Percentiles rank a stretch among this genome's conserved stretches.
Conservation (phyloP, 2,888 invertebrate species). For the Nowickia ferox region DNA sequence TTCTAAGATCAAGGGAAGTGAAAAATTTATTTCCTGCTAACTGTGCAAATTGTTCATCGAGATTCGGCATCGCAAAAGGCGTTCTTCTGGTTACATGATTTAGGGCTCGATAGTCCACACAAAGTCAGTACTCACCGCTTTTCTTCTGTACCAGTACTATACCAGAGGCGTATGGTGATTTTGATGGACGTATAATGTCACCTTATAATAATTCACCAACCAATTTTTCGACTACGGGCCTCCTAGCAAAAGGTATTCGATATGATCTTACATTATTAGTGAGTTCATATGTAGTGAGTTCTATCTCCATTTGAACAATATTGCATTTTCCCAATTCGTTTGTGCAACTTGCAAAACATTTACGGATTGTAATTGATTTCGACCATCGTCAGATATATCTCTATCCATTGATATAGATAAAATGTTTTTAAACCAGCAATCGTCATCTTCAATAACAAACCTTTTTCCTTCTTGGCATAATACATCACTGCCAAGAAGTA, state of each 20-base stretch:
- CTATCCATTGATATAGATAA: too few relatives aligned
- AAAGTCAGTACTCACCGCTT: background rate
- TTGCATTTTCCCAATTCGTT: too few relatives aligned
- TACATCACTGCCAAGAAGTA: conserved; percentile 20
- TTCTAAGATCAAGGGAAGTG: background rate
- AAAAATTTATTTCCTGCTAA: background rate
- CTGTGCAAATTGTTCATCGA: conserved; percentile 30
- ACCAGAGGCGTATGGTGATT: background rate
- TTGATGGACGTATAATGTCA: conserved; percentile 17
- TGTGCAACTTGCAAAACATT: too few relatives aligned
- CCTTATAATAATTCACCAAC: background rate
- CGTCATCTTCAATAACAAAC: too few relatives aligned
- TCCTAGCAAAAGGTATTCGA: too few relatives aligned
- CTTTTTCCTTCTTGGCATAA: conserved; percentile 59
- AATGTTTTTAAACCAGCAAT: too few relatives aligned
- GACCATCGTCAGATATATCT: too few relatives aligned
- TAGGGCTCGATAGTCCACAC: conserved; percentile 7
- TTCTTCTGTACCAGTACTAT: background rate
- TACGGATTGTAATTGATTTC: too few relatives aligned
- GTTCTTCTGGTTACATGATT: background rate
- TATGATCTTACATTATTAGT: too few relatives aligned
- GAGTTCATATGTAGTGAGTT: too few relatives aligned
- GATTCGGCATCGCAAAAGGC: background rate
- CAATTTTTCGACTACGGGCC: too few relatives aligned
- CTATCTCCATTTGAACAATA: too few relatives aligned